A percentile compares a stretch with the other conserved stretches of the same genome.
phyloP scores from a whole-genome alignment of 1,140 invertebrate species.

The Myzus persicae region DNA sequence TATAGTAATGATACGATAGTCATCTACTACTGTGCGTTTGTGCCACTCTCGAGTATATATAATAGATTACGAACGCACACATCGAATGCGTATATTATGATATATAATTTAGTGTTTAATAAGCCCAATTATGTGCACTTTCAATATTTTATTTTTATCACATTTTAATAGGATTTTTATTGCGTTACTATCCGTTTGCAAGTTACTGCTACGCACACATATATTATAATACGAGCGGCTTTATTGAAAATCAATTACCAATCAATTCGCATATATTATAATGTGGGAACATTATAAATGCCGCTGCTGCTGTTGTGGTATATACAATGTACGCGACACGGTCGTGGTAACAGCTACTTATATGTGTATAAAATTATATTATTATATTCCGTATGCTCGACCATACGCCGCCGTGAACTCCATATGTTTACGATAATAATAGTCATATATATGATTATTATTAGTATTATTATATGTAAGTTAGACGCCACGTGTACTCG shows the following conservation, averaged over 20 bases:
- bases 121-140: neutral
- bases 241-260: neutral
- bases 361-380: neutral
- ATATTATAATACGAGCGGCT: neutral
- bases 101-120: neutral
- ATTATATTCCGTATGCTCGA: neutral
- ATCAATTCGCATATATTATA: neutral
- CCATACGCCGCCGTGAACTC: neutral
- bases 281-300: neutral
- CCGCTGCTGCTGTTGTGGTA: neutral
- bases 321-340: neutral
- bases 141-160: neutral
- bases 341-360: neutral
- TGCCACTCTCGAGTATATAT: neutral
- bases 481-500: neutral
- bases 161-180: constrained; percentile 19
- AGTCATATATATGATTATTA: neutral
- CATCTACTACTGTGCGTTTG: neutral
- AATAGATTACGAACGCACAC: neutral
- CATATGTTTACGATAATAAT: neutral
- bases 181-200: neutral
- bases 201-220: neutral
- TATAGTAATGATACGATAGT: neutral
- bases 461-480: neutral
- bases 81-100: neutral